Percentiles rank a stretch among this genome's conserved stretches.
These are phyloP conservation scores for Crocuta crocuta DNA, from an alignment of 2,113 vertebrate genomes.

Conservation along the genomic window DNA sequence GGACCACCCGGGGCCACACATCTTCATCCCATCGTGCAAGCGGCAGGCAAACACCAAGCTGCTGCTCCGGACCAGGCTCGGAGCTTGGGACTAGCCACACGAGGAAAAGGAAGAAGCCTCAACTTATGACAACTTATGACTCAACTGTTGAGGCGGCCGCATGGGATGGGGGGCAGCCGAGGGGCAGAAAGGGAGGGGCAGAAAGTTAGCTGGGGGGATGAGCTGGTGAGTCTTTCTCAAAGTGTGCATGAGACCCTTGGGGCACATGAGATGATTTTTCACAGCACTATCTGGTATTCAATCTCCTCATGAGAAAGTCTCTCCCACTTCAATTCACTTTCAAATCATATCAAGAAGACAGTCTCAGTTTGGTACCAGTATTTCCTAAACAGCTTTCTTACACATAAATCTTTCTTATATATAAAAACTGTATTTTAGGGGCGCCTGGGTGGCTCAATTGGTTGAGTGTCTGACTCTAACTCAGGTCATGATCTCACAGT, in stretches of 20 bases:
- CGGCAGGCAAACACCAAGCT: not conserved
- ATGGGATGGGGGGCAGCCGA: not conserved
- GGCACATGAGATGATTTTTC: not conserved
- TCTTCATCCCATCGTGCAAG: not conserved
- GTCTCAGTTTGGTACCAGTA: not conserved
- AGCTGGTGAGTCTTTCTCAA: not conserved
- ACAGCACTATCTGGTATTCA: not conserved
- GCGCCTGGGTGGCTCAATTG: no score
- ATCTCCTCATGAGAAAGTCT: not conserved
- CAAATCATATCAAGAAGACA: not conserved
- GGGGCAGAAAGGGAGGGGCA: not conserved
- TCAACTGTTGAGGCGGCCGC: rapidly evolving
- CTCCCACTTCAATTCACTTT: not conserved
- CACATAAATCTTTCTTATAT: not conserved
- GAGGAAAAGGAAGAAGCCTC: not conserved
- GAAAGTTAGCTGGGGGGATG: not conserved
- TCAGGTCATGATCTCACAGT: no score
- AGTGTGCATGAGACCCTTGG: not conserved
- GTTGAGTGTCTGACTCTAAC: no score
- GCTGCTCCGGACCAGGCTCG: not conserved
- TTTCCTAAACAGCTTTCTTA: not conserved
- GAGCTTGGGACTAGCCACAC: not conserved
- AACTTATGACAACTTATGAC: not conserved
- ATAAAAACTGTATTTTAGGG: no score
- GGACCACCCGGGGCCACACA: rapidly evolving